Evolutionary conservation across 2,888 invertebrate species (phyloP).

Genomic region (Euclidia mi): DNA sequence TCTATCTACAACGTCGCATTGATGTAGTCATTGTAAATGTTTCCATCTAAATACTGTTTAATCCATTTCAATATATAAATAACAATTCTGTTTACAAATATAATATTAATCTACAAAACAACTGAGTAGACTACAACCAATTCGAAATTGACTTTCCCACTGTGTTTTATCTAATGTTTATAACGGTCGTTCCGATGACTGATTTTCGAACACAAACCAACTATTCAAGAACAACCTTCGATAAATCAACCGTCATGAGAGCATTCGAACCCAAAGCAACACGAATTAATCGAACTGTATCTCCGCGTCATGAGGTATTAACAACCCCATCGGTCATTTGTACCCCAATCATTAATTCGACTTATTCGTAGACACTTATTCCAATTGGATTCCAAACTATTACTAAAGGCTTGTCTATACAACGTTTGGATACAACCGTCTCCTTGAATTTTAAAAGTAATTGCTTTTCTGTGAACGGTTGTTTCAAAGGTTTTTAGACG

Average conservation of each 20-base stretch:
- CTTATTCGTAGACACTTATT: conserved; percentile 52
- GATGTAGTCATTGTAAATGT: too few species aligned
- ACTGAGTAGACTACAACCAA: too few species aligned
- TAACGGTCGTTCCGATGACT: background rate
- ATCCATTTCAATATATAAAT: too few species aligned
- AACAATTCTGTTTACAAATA: too few species aligned
- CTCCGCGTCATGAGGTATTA: conserved; percentile 29
- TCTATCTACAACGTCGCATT: too few species aligned
- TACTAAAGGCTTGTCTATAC: conserved; percentile 3
- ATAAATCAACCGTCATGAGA: conserved; percentile 9
- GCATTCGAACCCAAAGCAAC: conserved; percentile 16
- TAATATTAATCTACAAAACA: too few species aligned
- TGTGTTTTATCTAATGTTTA: too few species aligned
- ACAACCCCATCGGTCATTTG: conserved; percentile 24
- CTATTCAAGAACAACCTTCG: conserved; percentile 4
- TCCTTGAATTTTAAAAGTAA: background rate
- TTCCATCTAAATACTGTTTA: too few species aligned
- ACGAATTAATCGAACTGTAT: conserved; percentile 30
- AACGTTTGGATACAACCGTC: background rate
- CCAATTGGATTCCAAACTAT: conserved; percentile 41
- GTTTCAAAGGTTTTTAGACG: background rate
- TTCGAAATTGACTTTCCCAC: too few species aligned
- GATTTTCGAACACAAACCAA: background rate
- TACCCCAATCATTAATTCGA: conserved; percentile 40
- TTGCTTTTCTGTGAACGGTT: background rate